Evolutionary conservation across 2,113 vertebrate species (phyloP).

Genomic region (Callaeas wilsoni): DNA sequence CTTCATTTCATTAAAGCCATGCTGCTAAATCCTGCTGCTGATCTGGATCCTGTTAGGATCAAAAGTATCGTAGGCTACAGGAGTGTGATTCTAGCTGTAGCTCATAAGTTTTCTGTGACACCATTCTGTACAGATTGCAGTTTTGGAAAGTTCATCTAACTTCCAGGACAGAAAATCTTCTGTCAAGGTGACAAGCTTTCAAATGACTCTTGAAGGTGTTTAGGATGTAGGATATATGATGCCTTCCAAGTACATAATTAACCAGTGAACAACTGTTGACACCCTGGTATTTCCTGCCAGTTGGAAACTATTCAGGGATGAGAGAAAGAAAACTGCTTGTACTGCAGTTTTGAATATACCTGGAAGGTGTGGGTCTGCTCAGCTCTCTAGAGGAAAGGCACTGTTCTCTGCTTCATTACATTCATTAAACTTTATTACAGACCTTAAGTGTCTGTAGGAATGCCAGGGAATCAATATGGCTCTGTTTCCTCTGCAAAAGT

Average conservation of each 20-base stretch:
- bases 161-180: neutral
- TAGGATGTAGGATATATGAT: neutral
- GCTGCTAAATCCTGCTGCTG: neutral
- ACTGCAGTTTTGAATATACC: neutral
- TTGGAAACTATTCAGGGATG: neutral
- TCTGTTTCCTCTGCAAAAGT: neutral
- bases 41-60: neutral
- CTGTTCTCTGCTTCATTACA: constrained; percentile 24
- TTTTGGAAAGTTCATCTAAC: neutral
- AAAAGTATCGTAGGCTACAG: neutral
- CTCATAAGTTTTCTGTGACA: neutral
- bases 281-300: neutral
- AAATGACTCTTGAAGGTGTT: neutral
- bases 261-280: neutral
- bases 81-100: neutral
- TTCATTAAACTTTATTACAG: constrained; percentile 42
- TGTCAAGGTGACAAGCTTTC: neutral
- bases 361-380: neutral
- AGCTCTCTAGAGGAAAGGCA: neutral
- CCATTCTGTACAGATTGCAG: neutral
- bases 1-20: neutral
- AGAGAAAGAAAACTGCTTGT: neutral
- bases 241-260: neutral
- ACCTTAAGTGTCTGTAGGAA: neutral
- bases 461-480: neutral